A percentile compares a stretch with the other conserved stretches of the same genome.
Evolutionary conservation across 2,888 invertebrate species (phyloP).

Genomic region (Tanytarsus gracilentus): DNA sequence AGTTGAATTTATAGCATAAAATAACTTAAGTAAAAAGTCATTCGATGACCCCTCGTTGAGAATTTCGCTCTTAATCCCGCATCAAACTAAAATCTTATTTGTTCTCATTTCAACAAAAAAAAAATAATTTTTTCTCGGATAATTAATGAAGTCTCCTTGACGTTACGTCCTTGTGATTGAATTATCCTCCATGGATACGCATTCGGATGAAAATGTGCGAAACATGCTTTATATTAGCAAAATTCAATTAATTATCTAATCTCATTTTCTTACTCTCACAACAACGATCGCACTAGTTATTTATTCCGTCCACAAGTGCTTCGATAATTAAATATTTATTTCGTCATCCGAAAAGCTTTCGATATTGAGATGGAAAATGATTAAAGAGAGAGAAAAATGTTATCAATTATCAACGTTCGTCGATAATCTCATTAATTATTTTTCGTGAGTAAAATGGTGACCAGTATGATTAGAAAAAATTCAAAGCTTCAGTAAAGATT

Average conservation of each 20-base stretch:
- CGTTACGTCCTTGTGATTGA: background rate
- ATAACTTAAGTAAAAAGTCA: too few species aligned
- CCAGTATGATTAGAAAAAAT: too few species aligned
- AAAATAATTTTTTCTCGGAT: too few species aligned
- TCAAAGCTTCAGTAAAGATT: too few species aligned
- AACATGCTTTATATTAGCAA: too few species aligned
- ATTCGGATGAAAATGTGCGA: background rate
- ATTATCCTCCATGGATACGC: background rate
- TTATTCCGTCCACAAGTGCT: background rate
- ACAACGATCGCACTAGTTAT: background rate
- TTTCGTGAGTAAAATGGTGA: too few species aligned
- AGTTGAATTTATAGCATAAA: too few species aligned
- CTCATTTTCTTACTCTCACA: background rate
- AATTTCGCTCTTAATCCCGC: too few species aligned
- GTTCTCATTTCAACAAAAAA: too few species aligned
- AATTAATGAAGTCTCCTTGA: background rate
- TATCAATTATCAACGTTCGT: conserved; percentile 18
- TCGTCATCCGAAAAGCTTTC: background rate
- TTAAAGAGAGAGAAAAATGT: background rate
- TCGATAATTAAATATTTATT: background rate
- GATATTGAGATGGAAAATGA: background rate
- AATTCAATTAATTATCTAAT: background rate
- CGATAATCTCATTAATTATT: conserved; percentile 25
- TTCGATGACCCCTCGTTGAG: too few species aligned
- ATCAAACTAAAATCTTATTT: too few species aligned